phyloP scores from a whole-genome alignment of 2,888 invertebrate genomes.

The Platycnemis pennipes region DNA sequence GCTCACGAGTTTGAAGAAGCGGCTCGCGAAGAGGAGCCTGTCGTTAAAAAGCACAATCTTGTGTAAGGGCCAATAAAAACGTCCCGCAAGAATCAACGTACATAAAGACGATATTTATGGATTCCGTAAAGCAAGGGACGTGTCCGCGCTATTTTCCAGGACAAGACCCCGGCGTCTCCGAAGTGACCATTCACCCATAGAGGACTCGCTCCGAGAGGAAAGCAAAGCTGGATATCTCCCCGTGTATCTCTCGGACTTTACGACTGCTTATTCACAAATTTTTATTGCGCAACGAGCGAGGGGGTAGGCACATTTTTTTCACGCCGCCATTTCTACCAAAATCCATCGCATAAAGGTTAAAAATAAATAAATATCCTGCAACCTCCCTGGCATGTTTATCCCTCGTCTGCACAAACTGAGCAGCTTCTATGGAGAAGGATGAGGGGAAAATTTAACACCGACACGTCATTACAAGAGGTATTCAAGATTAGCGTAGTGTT shows the following conservation, averaged over 20 bases:
- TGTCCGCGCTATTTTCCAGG: neutral
- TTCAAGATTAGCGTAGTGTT: too few species aligned
- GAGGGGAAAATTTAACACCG: neutral
- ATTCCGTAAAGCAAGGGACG: neutral
- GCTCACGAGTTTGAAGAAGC: neutral
- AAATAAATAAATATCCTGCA: neutral
- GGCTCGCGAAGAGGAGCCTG: neutral
- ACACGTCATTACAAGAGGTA: neutral
- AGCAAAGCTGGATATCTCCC: neutral
- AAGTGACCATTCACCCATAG: neutral
- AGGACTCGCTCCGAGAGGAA: neutral
- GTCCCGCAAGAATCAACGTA: conserved; percentile 13
- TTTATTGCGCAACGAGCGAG: neutral
- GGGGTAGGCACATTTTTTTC: neutral
- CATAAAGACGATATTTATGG: conserved; percentile 25
- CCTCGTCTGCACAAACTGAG: neutral
- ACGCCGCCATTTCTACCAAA: neutral
- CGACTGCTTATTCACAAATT: conserved; percentile 1
- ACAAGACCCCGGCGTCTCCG: neutral
- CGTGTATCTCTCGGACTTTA: neutral
- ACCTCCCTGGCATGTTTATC: neutral
- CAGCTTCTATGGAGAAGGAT: neutral
- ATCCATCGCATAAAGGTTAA: neutral
- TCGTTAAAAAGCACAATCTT: conserved; percentile 8
- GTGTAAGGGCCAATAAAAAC: conserved; percentile 13